phyloP scores from a whole-genome alignment of 2,113 vertebrate genomes.

The Dascyllus trimaculatus region DNA sequence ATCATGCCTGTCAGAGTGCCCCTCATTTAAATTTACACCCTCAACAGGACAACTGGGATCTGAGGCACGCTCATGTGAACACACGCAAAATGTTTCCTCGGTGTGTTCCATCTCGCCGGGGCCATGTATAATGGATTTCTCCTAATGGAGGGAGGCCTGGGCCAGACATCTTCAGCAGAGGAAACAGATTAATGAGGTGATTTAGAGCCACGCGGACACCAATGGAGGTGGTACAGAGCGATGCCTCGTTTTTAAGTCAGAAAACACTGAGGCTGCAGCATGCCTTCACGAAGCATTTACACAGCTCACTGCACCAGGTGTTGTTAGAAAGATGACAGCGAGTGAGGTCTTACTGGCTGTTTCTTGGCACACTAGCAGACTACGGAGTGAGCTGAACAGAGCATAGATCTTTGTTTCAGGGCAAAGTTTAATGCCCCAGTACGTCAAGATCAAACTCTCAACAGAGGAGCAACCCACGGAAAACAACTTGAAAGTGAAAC shows the following conservation, averaged over 20 bases:
- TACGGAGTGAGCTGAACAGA: neutral
- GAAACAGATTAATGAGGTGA: constrained; percentile 71
- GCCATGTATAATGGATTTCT: constrained; percentile 67
- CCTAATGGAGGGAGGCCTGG: constrained; percentile 59
- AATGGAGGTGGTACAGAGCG: neutral
- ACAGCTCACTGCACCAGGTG: neutral
- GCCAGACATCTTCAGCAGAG: constrained; percentile 62
- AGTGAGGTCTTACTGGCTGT: neutral
- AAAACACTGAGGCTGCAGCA: constrained; percentile 23
- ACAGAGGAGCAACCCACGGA: neutral
- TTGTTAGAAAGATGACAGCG: neutral
- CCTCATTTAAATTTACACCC: constrained; percentile 40
- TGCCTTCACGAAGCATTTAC: constrained; percentile 22
- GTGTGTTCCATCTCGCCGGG: constrained; percentile 24
- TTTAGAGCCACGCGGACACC: constrained; percentile 40
- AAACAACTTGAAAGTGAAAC: neutral
- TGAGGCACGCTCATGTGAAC: neutral
- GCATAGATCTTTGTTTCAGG: neutral
- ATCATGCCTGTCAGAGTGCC: constrained; percentile 6
- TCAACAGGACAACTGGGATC: constrained; percentile 19
- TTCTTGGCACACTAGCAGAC: neutral
- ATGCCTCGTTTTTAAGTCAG: constrained; percentile 14
- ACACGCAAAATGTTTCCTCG: constrained; percentile 40
- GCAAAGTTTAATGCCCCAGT: neutral
- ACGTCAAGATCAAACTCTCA: neutral